These are phyloP conservation scores for Zosterops hypoxanthus DNA, from an alignment of 2,113 vertebrate species.

Conservation along the genomic window DNA sequence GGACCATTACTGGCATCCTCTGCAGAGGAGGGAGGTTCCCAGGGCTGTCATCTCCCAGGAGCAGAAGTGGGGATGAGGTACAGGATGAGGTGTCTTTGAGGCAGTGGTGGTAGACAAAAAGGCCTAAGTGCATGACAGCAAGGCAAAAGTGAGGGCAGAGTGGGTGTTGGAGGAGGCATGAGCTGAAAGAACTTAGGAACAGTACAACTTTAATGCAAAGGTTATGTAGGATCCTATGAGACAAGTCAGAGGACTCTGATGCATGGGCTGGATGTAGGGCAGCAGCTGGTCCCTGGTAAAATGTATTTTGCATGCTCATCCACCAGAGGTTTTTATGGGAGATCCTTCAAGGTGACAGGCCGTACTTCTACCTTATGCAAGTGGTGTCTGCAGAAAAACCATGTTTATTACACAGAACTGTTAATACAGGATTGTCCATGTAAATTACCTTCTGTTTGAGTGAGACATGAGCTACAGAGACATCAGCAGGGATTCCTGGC, in stretches of 20 bases:
- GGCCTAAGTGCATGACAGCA: rapidly evolving
- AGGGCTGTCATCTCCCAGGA: not conserved
- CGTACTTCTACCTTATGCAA: rapidly evolving
- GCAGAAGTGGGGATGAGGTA: not conserved
- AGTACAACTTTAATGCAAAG: not conserved
- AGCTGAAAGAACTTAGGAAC: not conserved
- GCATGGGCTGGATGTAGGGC: not conserved
- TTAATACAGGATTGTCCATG: rapidly evolving
- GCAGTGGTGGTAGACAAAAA: not conserved
- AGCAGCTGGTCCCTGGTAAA: not conserved
- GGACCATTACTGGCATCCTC: rapidly evolving
- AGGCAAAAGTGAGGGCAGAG: not conserved
- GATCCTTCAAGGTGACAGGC: not conserved
- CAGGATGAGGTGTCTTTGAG: not conserved
- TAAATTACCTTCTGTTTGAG: not conserved
- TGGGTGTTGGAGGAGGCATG: not conserved
- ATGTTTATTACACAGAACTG: not conserved
- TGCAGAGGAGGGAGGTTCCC: not conserved
- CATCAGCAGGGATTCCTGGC: not conserved
- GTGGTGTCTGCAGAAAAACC: not conserved
- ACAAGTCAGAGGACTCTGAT: not conserved
- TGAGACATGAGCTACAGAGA: not conserved
- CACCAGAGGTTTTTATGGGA: not conserved
- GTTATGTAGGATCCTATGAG: not conserved
- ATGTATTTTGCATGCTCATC: rapidly evolving